Percentiles rank a stretch among this genome's conserved stretches.
phyloP scores from a whole-genome alignment of 2,888 invertebrate species.

The Eupelmus urozonus region DNA sequence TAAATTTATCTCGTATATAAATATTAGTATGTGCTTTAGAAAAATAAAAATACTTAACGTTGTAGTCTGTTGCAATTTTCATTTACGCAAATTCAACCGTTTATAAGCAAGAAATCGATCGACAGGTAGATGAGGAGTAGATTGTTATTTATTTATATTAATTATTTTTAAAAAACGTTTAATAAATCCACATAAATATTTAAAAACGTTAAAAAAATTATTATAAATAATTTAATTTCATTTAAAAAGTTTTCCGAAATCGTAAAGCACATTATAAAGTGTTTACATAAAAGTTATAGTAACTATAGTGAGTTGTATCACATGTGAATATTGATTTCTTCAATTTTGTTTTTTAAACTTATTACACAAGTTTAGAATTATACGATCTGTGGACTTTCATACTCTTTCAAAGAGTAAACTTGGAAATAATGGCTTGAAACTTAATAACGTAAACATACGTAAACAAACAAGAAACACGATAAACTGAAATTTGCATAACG shows the following conservation, averaged over 20 bases:
- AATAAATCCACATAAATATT: not conserved
- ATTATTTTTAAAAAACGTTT: too few relatives aligned
- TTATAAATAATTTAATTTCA: too few relatives aligned
- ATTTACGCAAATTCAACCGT: slow-evolving; percentile 6
- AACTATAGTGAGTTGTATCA: not conserved
- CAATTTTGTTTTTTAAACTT: not conserved
- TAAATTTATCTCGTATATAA: not conserved
- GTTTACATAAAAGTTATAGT: not conserved
- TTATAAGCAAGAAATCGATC: not conserved
- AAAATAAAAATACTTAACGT: too few relatives aligned
- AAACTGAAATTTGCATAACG: slow-evolving; percentile 3
- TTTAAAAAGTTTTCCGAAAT: too few relatives aligned
- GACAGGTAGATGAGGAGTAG: slow-evolving; percentile 2
- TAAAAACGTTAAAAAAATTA: not conserved
- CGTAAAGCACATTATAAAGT: not conserved
- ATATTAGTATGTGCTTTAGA: not conserved
- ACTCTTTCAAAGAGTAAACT: slow-evolving; percentile 6
- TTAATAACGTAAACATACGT: not conserved
- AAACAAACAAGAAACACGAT: not conserved
- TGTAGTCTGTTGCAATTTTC: slow-evolving; percentile 19
- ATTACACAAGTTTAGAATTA: slow-evolving; percentile 8
- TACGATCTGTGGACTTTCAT: not conserved
- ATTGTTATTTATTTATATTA: slow-evolving; percentile 3
- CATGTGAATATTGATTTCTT: not conserved
- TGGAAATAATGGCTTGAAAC: slow-evolving; percentile 16